Evolutionary conservation across 2,797 vertebrate genomes (phyloP).

Genomic region (Geotrypetes seraphini): DNA sequence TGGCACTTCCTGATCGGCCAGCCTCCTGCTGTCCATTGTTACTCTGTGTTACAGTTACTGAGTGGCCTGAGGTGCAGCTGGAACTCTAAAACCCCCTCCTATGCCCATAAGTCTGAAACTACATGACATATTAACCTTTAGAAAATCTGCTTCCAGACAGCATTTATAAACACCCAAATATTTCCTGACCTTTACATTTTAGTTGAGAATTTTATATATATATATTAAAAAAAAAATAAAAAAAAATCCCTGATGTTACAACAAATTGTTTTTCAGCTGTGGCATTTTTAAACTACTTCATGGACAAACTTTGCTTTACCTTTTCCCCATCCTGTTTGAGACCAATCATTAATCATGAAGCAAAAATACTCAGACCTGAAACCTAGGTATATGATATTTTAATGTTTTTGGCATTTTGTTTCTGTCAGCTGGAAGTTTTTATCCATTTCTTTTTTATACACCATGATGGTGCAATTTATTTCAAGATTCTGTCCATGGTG

Average conservation of each 20-base stretch:
- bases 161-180: constrained; percentile 77
- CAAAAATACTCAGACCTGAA: constrained; percentile 39
- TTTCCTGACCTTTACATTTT: constrained; percentile 75
- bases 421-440: constrained; percentile 38
- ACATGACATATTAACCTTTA: constrained; percentile 78
- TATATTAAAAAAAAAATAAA: no score
- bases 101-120: constrained; percentile 59
- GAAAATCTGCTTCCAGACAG: constrained; percentile 69
- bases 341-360: constrained; percentile 60
- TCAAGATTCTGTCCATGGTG: constrained; percentile 13
- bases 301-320: constrained; percentile 51
- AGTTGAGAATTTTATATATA: constrained; percentile 49
- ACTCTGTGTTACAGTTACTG: constrained; percentile 59
- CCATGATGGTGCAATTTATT: constrained; percentile 25
- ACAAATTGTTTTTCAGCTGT: constrained; percentile 47
- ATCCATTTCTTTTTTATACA: constrained; percentile 40
- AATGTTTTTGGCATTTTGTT: constrained; percentile 59
- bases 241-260: constrained; percentile 55
- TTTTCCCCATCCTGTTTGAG: constrained; percentile 47
- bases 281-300: constrained; percentile 66
- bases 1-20: constrained; percentile 47
- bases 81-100: constrained; percentile 51
- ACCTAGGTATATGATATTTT: constrained; percentile 53
- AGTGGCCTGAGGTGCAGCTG: constrained; percentile 46
- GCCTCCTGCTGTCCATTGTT: constrained; percentile 67